phyloP scores from a whole-genome alignment of 1,140 invertebrate genomes.

The Centruroides vittatus region DNA sequence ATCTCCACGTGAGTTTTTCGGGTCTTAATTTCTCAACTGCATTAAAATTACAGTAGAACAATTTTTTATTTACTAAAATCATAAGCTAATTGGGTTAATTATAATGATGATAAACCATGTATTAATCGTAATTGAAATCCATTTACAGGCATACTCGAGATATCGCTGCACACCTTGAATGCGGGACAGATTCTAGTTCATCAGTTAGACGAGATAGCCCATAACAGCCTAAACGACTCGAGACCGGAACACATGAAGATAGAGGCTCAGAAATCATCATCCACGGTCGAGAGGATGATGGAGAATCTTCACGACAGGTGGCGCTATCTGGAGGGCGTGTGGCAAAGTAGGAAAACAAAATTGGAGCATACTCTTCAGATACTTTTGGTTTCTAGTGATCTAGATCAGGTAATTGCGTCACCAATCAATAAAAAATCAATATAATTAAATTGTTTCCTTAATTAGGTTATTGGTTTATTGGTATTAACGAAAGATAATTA shows the following conservation, averaged over 20 bases:
- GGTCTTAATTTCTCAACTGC: no score
- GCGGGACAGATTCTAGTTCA: slow-evolving; percentile 61
- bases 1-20: no score
- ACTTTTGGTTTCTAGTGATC: slow-evolving; percentile 56
- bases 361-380: slow-evolving; percentile 59
- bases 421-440: no score
- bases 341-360: slow-evolving; percentile 42
- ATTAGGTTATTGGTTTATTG: no score
- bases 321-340: slow-evolving; percentile 53
- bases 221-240: slow-evolving; percentile 49
- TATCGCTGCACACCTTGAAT: slow-evolving; percentile 57
- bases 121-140: no score
- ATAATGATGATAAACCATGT: no score
- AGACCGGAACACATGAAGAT: slow-evolving; percentile 49
- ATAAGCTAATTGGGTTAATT: no score
- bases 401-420: slow-evolving; percentile 41
- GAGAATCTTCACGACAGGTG: slow-evolving; percentile 61
- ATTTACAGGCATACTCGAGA: slow-evolving; percentile 46
- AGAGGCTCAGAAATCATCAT: slow-evolving; percentile 41
- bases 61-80: no score
- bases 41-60: no score
- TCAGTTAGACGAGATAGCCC: slow-evolving; percentile 46
- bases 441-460: no score
- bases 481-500: no score
- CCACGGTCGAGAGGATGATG: slow-evolving; percentile 57